Conservation (phyloP, 1,140 invertebrate species). For the Pararge aegeria region DNA sequence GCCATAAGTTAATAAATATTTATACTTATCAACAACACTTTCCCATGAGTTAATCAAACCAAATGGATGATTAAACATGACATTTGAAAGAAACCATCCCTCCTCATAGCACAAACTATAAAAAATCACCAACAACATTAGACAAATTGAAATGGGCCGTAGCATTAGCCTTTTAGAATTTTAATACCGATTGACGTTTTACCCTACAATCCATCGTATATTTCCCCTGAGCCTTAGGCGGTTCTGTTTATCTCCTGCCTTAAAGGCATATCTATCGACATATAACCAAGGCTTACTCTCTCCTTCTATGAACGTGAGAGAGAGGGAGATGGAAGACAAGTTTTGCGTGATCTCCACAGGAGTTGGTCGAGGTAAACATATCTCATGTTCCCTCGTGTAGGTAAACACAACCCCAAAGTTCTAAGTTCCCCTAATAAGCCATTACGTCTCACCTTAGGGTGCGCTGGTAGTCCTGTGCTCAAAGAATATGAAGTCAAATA, state of each 20-base stretch:
- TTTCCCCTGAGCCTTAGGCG: constrained; percentile 63
- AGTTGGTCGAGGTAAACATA: constrained; percentile 54
- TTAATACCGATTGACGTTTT: constrained; percentile 63
- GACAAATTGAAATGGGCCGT: constrained; percentile 58
- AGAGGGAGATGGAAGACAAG: constrained; percentile 34
- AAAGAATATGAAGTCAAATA: constrained; percentile 38
- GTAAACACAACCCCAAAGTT: constrained; percentile 70
- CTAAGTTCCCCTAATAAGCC: constrained; percentile 75
- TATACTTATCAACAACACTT: background rate
- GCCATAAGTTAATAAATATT: background rate
- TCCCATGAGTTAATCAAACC: constrained; percentile 2
- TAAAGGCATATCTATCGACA: constrained; percentile 45
- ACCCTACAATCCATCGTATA: constrained; percentile 56
- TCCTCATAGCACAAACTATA: constrained; percentile 1
- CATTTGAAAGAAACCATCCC: background rate
- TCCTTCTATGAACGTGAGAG: constrained; percentile 30
- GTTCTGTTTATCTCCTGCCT: constrained; percentile 44
- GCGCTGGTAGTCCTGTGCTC: constrained; percentile 38
- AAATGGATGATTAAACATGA: constrained; percentile 4
- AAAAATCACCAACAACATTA: constrained; percentile 38
- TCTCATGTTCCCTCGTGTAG: constrained; percentile 51
- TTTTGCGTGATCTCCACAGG: constrained; percentile 29
- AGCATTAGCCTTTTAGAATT: constrained; percentile 51
- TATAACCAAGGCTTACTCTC: constrained; percentile 26
- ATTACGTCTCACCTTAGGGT: constrained; percentile 70